phyloP scores from a whole-genome alignment of 2,888 invertebrate species.

The Acleris sparsana region DNA sequence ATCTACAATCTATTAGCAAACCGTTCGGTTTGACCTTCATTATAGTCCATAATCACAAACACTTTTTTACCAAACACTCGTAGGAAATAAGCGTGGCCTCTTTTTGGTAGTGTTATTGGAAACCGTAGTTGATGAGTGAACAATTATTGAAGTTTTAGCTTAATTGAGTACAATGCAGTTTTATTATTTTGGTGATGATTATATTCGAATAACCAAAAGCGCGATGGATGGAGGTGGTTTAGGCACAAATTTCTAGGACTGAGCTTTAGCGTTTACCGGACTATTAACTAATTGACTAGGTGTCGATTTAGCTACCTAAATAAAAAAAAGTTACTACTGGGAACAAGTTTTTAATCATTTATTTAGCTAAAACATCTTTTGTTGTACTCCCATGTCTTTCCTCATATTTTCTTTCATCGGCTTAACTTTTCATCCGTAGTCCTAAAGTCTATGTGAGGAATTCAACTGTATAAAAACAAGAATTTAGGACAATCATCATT shows the following conservation, averaged over 20 bases:
- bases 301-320: too few relatives aligned
- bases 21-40: conserved; percentile 43
- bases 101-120: conserved; percentile 44
- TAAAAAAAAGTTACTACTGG: too few relatives aligned
- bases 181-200: conserved; percentile 27
- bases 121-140: conserved; percentile 37
- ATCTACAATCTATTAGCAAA: conserved; percentile 42
- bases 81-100: conserved; percentile 47
- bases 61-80: conserved; percentile 44
- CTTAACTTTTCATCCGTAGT: too few relatives aligned
- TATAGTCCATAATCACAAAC: conserved; percentile 42
- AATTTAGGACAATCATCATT: too few relatives aligned
- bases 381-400: too few relatives aligned
- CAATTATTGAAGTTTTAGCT: conserved; percentile 38
- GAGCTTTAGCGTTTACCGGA: not conserved
- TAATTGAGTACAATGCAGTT: conserved; percentile 28
- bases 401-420: too few relatives aligned
- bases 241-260: too few relatives aligned
- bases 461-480: too few relatives aligned
- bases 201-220: conserved; percentile 9
- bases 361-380: too few relatives aligned
- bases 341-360: too few relatives aligned
- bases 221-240: conserved; percentile 4
- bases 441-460: too few relatives aligned
- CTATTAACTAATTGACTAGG: not conserved